Conservation (phyloP, 2,888 invertebrate species). For the Chalcosyrphus nemorum region DNA sequence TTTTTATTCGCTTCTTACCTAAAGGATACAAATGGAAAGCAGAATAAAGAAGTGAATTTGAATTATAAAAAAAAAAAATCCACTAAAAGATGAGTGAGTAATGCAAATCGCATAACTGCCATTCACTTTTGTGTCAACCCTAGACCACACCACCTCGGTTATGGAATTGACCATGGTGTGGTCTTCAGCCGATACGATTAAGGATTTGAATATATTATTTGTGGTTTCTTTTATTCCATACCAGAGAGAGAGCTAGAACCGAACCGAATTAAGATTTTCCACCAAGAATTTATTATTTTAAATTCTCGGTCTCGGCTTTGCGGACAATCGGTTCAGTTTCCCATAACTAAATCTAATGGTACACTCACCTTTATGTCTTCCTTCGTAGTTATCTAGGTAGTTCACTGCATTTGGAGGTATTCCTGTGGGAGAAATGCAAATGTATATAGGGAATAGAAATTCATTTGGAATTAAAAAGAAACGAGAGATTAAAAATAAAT, state of each 20-base stretch:
- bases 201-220: slow-evolving; percentile 73
- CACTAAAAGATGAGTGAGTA: slow-evolving; percentile 68
- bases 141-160: slow-evolving; percentile 7
- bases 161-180: slow-evolving; percentile 39
- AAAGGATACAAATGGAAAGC: slow-evolving; percentile 27
- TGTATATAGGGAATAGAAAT: background rate
- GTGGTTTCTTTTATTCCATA: slow-evolving; percentile 42
- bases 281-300: slow-evolving; percentile 68
- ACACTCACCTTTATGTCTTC: slow-evolving; percentile 80
- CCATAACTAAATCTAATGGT: slow-evolving; percentile 62
- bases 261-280: slow-evolving; percentile 60
- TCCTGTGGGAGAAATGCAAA: slow-evolving; percentile 76
- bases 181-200: slow-evolving; percentile 52
- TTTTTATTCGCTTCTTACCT: slow-evolving; percentile 81
- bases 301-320: slow-evolving; percentile 71
- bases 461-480: slow-evolving; percentile 9
- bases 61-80: slow-evolving; percentile 60
- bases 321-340: slow-evolving; percentile 54
- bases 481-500: slow-evolving; percentile 1
- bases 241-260: background rate
- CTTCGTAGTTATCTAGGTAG: slow-evolving; percentile 80
- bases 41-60: slow-evolving; percentile 46
- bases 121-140: slow-evolving; percentile 61
- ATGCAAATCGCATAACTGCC: slow-evolving; percentile 73
- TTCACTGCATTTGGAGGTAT: slow-evolving; percentile 82